Conservation (phyloP, 1,140 invertebrate species). For the Bactericera cockerelli region DNA sequence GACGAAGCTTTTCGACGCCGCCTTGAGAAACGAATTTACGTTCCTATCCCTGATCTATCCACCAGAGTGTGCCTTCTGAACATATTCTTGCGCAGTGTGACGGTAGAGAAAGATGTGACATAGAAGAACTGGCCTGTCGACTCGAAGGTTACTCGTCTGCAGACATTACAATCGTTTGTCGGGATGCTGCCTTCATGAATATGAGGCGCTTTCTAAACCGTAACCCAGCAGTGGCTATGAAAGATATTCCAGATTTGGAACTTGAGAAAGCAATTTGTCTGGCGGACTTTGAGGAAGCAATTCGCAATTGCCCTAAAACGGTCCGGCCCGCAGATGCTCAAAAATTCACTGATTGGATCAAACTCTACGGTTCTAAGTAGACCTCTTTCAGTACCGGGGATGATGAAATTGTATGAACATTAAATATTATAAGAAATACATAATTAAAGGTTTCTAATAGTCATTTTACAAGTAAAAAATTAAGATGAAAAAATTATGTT, state of each 20-base stretch:
- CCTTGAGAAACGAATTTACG: constrained; percentile 97
- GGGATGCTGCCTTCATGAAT: constrained; percentile 24
- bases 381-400: too few species aligned
- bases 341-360: background rate
- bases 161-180: constrained; percentile 43
- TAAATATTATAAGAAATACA: too few species aligned
- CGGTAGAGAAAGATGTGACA: background rate
- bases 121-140: constrained; percentile 29
- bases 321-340: background rate
- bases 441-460: too few species aligned
- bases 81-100: background rate
- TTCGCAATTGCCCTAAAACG: background rate
- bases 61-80: background rate
- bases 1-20: constrained; percentile 44
- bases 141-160: constrained; percentile 43
- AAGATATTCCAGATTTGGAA: background rate
- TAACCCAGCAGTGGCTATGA: background rate
- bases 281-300: background rate
- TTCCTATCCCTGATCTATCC: constrained; percentile 71
- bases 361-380: background rate
- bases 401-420: too few species aligned
- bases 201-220: background rate
- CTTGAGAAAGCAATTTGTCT: background rate
- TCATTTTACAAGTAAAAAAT: too few species aligned
- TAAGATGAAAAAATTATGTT: too few species aligned